phyloP scores from a whole-genome alignment of 2,888 invertebrate genomes.

The Cosmorhoe ocellata region DNA sequence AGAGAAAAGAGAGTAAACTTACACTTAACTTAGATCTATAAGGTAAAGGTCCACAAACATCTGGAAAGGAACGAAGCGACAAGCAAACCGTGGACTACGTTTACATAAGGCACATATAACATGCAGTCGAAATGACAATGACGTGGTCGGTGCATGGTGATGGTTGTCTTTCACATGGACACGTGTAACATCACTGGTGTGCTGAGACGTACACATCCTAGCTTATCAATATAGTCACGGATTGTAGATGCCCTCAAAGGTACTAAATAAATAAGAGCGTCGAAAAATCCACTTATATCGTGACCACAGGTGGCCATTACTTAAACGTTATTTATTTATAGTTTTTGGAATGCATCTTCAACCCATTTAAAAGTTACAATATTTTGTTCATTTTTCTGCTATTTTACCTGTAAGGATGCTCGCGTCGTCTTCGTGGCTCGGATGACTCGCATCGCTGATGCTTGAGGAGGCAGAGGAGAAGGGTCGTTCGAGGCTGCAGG shows the following conservation, averaged over 20 bases:
- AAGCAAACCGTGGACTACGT: conserved; percentile 65
- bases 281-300: background rate
- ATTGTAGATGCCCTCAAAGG: conserved; percentile 13
- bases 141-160: conserved; percentile 74
- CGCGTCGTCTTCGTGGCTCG: conserved; percentile 89
- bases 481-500: conserved; percentile 89
- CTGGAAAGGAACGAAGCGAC: conserved; percentile 62
- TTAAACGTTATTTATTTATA: too few relatives aligned
- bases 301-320: too few relatives aligned
- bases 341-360: conserved; percentile 18
- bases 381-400: background rate
- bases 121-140: conserved; percentile 48
- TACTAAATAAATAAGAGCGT: background rate
- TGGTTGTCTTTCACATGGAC: conserved; percentile 66
- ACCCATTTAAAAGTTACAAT: too few relatives aligned
- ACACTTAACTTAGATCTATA: conserved; percentile 44
- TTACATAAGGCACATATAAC: conserved; percentile 66
- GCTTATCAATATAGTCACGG: conserved; percentile 13
- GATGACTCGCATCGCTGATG: conserved; percentile 88
- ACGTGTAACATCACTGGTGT: conserved; percentile 35
- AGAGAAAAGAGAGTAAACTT: conserved; percentile 13
- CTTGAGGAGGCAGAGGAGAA: conserved; percentile 96
- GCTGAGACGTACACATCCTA: conserved; percentile 23
- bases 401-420: conserved; percentile 93
- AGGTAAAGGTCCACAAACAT: conserved; percentile 37